phyloP scores from a whole-genome alignment of 2,888 invertebrate genomes.

The Diarsia brunnea region DNA sequence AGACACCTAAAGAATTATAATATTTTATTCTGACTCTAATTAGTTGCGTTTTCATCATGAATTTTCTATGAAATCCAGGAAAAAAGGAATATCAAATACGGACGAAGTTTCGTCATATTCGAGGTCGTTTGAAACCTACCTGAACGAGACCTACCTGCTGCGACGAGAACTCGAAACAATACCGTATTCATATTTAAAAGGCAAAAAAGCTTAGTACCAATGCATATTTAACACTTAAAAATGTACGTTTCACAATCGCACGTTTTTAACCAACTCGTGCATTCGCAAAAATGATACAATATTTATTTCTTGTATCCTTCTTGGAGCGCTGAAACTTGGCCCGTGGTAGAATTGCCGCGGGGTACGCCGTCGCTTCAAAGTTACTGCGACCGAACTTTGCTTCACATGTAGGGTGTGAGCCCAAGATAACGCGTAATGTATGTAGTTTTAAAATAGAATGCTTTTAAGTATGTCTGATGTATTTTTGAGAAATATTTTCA shows the following conservation, averaged over 20 bases:
- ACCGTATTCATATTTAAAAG: conserved; percentile 53
- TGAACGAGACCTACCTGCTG: conserved; percentile 5
- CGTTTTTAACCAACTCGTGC: conserved; percentile 68
- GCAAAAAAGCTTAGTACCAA: conserved; percentile 55
- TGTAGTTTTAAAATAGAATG: conserved; percentile 70
- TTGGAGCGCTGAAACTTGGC: conserved; percentile 66
- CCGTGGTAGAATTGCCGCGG: conserved; percentile 67
- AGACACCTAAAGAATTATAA: conserved; percentile 19
- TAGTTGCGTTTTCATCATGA: not conserved
- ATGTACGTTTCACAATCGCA: conserved; percentile 48
- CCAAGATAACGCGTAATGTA: conserved; percentile 69
- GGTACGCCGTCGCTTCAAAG: conserved; percentile 65
- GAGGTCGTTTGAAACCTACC: conserved; percentile 33
- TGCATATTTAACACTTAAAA: conserved; percentile 60
- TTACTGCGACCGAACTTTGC: conserved; percentile 69
- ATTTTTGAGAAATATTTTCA: conserved; percentile 6
- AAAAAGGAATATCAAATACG: conserved; percentile 15
- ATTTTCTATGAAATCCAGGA: not conserved
- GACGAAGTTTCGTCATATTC: conserved; percentile 15
- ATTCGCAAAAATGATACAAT: conserved; percentile 70
- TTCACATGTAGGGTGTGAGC: conserved; percentile 55
- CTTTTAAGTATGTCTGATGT: conserved; percentile 41
- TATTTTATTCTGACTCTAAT: conserved; percentile 23
- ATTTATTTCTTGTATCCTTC: conserved; percentile 72
- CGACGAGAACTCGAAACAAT: conserved; percentile 44